Base-by-base conservation (phyloP, 2,888 invertebrate genomes). In the Drosophila helvetica region DNA sequence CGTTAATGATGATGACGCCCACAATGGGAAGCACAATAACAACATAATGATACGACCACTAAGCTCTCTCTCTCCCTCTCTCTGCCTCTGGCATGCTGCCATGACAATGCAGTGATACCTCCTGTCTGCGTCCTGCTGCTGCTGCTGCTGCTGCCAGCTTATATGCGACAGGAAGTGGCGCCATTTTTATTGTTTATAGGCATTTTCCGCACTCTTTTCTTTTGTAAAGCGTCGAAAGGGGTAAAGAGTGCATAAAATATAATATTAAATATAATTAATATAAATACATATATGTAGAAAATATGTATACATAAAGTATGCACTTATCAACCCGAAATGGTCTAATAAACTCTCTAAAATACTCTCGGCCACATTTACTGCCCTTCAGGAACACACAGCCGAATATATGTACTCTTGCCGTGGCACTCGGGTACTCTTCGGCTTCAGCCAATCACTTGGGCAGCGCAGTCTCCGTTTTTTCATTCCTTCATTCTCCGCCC, bases 161-260 rank as follows among this genome's bases (percentile, higher is more conserved):
- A 88, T 88, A 86, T 77, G 66, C 58, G 66, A 54, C 78, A 86
- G 84, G 84, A 85, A 88, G 80, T 80, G 84, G 69, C 89, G 89
- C 88, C 84, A 78, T 80, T n/a, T n/a, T n/a, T n/a, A 88, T 85
- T 88, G 88, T 88, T 85, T 88, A 83, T 78, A 78, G 73, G 68
- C 71, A 66, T 64, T 82, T 22, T 1, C 5, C 33, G 27, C 38
- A 19, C 19, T 2, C 0, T 10, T 30, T n/a, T 10, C n/a, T 48
- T 25, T 53, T 48, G 5, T 9, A n/a, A 43, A 10, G 17, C 12
- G 15, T 3, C 12, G 17, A n/a, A 10, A 1, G 17, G n/a, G 27
- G 12, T 3, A 3, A 3, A 33, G 0, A 10, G 30, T 10, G 27
- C 3, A 22, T 42, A 42, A 1, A 10, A 15, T 52, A 15, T 27